Percentiles rank a stretch among this genome's conserved stretches.
These are phyloP conservation scores for Sarotherodon lohbergeri DNA, from an alignment of 2,113 vertebrate genomes.

Conservation along the genomic window DNA sequence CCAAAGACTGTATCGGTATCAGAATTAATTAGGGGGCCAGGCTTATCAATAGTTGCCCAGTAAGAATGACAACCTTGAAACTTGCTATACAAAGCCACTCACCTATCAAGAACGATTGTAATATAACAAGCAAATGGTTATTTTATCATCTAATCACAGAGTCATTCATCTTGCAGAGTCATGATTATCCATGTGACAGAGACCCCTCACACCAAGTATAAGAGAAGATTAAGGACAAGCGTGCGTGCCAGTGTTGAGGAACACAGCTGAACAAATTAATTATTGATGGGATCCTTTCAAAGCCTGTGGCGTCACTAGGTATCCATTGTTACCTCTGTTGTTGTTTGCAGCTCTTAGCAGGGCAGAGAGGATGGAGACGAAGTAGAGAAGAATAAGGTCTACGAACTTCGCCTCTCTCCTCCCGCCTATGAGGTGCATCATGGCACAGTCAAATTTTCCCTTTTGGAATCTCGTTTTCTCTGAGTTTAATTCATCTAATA, in stretches of 20 bases:
- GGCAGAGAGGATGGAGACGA: neutral
- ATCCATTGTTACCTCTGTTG: conserved; percentile 60
- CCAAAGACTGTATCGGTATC: neutral
- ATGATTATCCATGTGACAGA: conserved; percentile 7
- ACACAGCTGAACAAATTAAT: conserved; percentile 46
- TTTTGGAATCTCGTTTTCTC: neutral
- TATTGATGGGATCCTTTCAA: conserved; percentile 61
- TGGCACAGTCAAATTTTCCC: conserved; percentile 8
- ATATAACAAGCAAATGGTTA: neutral
- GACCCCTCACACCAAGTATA: neutral
- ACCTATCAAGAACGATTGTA: neutral
- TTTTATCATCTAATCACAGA: conserved; percentile 8
- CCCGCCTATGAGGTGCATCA: neutral
- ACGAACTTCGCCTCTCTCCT: neutral
- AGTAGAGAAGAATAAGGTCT: neutral
- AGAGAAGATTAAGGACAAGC: conserved; percentile 31
- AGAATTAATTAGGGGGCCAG: neutral
- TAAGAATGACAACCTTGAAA: neutral
- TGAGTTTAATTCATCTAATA: neutral
- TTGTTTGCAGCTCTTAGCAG: conserved; percentile 37
- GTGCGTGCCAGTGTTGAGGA: conserved; percentile 30
- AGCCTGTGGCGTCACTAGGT: conserved; percentile 43
- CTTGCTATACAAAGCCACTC: neutral
- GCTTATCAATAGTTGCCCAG: neutral
- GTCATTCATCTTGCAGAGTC: neutral